Evolutionary conservation across 2,113 vertebrate genomes (phyloP).

Genomic region (rabbit (Oryctolagus cuniculus)): mOryCun1.1 NC_091433.1:114229001-114229500

Average conservation of each 20-base stretch:
- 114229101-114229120: not conserved
- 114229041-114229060: not conserved
- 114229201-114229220: too few relatives aligned
- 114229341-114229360: too few relatives aligned
- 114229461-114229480: not conserved
- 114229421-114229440: not conserved
- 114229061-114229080: not conserved
- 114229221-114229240: too few relatives aligned
- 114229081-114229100: not conserved
- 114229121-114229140: not conserved
- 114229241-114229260: too few relatives aligned
- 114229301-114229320: too few relatives aligned
- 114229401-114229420: not conserved
- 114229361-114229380: too few relatives aligned
- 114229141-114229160: not conserved
- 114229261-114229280: too few relatives aligned
- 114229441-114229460: not conserved
- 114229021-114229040: not conserved
- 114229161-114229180: too few relatives aligned
- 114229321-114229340: too few relatives aligned
- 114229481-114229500: not conserved
- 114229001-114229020: not conserved
- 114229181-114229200: too few relatives aligned
- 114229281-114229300: too few relatives aligned
- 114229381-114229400: too few relatives aligned